phyloP scores from a whole-genome alignment of 2,113 vertebrate species.

The Girardinichthys multiradiatus region DNA sequence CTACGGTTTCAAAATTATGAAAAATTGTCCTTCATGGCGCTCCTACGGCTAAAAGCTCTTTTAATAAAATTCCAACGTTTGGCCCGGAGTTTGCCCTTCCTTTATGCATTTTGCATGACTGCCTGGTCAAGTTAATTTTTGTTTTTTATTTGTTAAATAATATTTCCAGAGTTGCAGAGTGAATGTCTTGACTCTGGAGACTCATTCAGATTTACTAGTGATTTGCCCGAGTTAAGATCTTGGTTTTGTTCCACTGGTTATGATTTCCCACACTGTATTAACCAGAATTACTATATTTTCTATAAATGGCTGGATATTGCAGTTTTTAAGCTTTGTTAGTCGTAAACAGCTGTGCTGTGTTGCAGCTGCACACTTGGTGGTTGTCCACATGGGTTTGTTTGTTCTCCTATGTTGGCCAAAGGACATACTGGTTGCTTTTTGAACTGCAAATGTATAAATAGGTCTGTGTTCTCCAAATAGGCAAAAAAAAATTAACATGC shows the following conservation, averaged over 20 bases:
- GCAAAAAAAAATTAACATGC: slow-evolving; percentile 35
- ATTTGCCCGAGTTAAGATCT: background rate
- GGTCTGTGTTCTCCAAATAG: slow-evolving; percentile 54
- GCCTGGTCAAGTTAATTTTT: too few relatives aligned
- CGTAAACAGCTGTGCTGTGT: slow-evolving; percentile 1
- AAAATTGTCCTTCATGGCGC: too few relatives aligned
- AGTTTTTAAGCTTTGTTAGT: background rate
- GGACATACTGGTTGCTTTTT: slow-evolving; percentile 66
- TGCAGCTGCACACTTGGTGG: slow-evolving; percentile 3
- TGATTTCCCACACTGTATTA: background rate
- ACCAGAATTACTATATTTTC: background rate
- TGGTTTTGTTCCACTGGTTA: background rate
- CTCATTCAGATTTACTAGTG: too few relatives aligned
- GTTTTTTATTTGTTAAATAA: too few relatives aligned
- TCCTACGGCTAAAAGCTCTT: too few relatives aligned
- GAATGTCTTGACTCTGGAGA: too few relatives aligned
- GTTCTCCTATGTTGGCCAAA: slow-evolving; percentile 53
- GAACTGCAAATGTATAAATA: slow-evolving; percentile 72
- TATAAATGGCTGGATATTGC: background rate
- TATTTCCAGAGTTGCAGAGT: too few relatives aligned
- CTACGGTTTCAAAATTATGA: too few relatives aligned
- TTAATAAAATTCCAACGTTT: too few relatives aligned
- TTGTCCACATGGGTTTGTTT: slow-evolving; percentile 57
- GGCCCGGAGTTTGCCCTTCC: too few relatives aligned
- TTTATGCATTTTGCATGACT: too few relatives aligned